Conservation (phyloP, 2,113 vertebrate species). For the Phaetusa simplex region DNA sequence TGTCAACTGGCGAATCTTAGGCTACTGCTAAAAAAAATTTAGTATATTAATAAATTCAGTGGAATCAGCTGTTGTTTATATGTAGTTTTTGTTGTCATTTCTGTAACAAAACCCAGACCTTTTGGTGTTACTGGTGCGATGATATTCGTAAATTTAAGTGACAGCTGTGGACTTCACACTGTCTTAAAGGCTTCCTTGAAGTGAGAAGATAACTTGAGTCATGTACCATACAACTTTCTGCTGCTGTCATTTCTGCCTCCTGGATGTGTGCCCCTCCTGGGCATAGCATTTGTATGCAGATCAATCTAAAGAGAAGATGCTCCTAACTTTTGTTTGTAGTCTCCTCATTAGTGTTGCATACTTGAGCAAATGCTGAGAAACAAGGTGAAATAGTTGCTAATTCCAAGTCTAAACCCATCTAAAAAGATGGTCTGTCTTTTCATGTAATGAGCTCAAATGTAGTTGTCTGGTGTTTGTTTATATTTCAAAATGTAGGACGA, state of each 20-base stretch:
- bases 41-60: not conserved
- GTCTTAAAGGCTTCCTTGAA: not conserved
- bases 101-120: not conserved
- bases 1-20: not conserved
- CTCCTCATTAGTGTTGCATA: not conserved
- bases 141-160: not conserved
- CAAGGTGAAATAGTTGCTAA: not conserved
- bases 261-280: not conserved
- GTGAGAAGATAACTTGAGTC: fast-evolving
- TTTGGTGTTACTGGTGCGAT: not conserved
- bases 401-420: not conserved
- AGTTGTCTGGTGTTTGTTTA: not conserved
- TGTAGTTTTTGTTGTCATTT: not conserved
- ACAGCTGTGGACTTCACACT: not conserved
- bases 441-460: not conserved
- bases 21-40: not conserved
- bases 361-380: not conserved
- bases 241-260: not conserved
- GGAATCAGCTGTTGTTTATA: not conserved
- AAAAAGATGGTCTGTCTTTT: not conserved
- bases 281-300: not conserved
- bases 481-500: not conserved
- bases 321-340: not conserved
- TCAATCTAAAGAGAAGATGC: not conserved
- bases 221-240: not conserved